Evolutionary conservation across 2,797 vertebrate genomes (phyloP), one percentile per base, ranked within the genome.

Genomic region (Psittacula echo): DNA sequence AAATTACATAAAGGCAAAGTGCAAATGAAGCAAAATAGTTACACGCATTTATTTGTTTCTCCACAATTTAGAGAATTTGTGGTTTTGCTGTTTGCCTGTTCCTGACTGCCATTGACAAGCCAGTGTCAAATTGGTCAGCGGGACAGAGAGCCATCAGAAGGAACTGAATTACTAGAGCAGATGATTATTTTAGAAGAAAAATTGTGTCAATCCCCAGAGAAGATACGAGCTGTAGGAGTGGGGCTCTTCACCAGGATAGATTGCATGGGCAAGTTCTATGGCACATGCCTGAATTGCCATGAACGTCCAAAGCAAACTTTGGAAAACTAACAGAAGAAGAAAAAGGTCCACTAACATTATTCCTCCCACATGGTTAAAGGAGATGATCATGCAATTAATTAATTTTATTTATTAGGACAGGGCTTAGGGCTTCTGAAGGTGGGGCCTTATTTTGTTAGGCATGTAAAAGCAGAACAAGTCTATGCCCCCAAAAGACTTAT

Each of bases 11-110:
- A 72, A 88, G 60, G 39, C 30, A 44, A 85, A 88, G 41, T 54
- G 90, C 85, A 93, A 87, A 77, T 80, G 58, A 93, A 92, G 58
- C 51, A 83, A 83, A 93, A 93, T 72, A 71, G 92, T 91, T 68
- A 45, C 48, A 88, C 30, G 44, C 65, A 27, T 77, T 83, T 90
- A 53, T 91, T 81, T 84, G 30, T 30, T 92, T 76, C 58, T 83
- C 62, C 42, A 44, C 42, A 39, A 29, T 58, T 74, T 58, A 85
- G 41, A 77, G 77, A 51, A 78, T 60, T 50, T 45, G 6, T 45
- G n/a, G 48, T 64, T 94, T 92, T 81, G 51, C 42, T 68, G 17
- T 66, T 86, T 73, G 45, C 37, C 48, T 5, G 2, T 61, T 95
- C 78, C 34, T 61, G 74, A 47, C 16, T 74, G 44, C 29, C 23